Base-by-base conservation (phyloP, 2,113 vertebrate species). In the Pycnonotus jocosus region DNA sequence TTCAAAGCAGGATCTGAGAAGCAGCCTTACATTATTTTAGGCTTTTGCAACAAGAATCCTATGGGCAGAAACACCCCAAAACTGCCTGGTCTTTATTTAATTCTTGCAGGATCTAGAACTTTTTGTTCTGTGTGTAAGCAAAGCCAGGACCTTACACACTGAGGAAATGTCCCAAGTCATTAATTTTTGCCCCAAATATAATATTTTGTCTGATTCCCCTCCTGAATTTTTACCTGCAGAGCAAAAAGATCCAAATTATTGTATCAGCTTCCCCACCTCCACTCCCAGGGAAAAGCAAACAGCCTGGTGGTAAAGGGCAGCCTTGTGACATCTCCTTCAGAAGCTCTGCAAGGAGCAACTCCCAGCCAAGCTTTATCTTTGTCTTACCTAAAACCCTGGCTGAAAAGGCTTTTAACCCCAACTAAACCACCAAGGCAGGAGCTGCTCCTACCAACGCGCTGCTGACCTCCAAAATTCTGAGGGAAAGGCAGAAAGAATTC, bases 341-440 rank as follows among this genome's bases (percentile, higher is more conserved):
- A 15, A 80, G 64, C 72, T 76, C 35, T 65, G 23, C 60, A 47
- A 77, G 56, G 40, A 81, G 23, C 22, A 81, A 38, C 51, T 38
- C 30, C 30, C 37, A 74, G 60, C 72, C 87, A 86, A 70, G 9
- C 68, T 58, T 77, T 56, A 14, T 12, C 51, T 91, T 15, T 70
- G 35, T 77, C 70, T 47, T 5, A 48, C 56, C 81, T 40, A 58
- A 21, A 86, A 15, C 18, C 61, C 51, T 25, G 30, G 2, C 3
- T 68, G 68, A 66, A 93, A 61, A 74, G 40, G n/a, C 8, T 83
- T 86, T 89, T 53, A 95, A 86, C n/a, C 31, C 40, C 61, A 56
- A 4, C 13, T 21, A 42, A 66, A 51, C 47, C 23, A 85, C 44
- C n/a, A 33, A 33, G 40, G 58, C 48, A 42, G 57, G 10, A 76